phyloP scores from a whole-genome alignment of 2,888 invertebrate genomes.

The Macaria liturata region DNA sequence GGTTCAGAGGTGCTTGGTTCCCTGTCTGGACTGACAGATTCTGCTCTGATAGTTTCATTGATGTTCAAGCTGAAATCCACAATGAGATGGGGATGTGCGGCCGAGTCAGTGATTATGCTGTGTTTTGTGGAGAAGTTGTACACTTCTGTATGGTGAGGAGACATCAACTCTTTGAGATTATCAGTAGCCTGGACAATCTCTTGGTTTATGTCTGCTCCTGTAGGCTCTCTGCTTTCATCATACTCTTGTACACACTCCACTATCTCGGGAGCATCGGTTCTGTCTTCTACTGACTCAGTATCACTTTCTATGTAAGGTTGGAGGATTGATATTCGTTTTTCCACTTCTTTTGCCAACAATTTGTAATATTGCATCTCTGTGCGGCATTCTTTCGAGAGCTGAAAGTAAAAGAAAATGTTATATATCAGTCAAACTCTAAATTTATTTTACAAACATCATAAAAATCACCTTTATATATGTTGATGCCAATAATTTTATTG shows the following conservation, averaged over 20 bases:
- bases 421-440: constrained; percentile 15
- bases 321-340: constrained; percentile 79
- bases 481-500: constrained; percentile 20
- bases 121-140: constrained; percentile 13
- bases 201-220: too few species aligned
- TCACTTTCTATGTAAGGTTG: constrained; percentile 63
- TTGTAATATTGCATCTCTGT: constrained; percentile 87
- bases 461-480: constrained; percentile 24
- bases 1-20: constrained; percentile 28
- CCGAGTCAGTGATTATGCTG: constrained; percentile 12
- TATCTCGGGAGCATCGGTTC: constrained; percentile 61
- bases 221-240: constrained; percentile 24
- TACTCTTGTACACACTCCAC: constrained; percentile 55
- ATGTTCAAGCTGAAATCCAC: constrained; percentile 63
- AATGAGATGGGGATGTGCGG: constrained; percentile 49
- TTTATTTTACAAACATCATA: constrained; percentile 17
- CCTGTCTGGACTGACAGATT: constrained; percentile 8
- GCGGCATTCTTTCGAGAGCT: constrained; percentile 86
- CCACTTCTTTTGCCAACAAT: constrained; percentile 85
- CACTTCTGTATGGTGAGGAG: constrained; percentile 18
- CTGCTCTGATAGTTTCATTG: constrained; percentile 44
- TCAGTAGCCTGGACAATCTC: too few species aligned
- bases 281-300: constrained; percentile 52
- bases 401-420: constrained; percentile 42
- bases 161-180: not conserved